Evolutionary conservation across 92 coral and sea anemone genomes (phyloP).

Genomic region (Plumapathes pennacea): DNA sequence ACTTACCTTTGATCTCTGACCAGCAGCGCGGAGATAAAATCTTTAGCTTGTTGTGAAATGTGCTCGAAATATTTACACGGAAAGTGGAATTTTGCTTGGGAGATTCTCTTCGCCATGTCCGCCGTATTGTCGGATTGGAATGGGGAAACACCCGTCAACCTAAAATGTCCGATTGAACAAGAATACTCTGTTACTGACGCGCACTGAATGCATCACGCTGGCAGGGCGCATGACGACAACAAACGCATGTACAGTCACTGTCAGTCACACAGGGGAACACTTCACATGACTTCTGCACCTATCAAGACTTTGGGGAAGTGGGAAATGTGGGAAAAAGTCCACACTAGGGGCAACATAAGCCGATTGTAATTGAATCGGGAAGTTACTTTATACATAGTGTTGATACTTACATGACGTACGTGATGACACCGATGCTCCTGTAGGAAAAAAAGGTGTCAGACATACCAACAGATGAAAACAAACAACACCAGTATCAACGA

Average conservation of each 20-base stretch:
- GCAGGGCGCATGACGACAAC: too few relatives aligned
- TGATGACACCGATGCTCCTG: slow-evolving; percentile 94
- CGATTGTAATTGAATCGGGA: too few relatives aligned
- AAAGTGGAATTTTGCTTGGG: slow-evolving; percentile 55
- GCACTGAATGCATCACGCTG: too few relatives aligned
- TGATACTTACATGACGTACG: slow-evolving; percentile 93
- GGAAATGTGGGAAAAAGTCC: too few relatives aligned
- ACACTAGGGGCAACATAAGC: too few relatives aligned
- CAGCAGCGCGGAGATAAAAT: slow-evolving; percentile 77
- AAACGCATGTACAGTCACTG: too few relatives aligned
- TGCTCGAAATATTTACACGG: slow-evolving; percentile 67
- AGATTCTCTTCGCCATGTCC: slow-evolving; percentile 73
- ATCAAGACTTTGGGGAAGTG: too few relatives aligned
- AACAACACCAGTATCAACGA: not conserved
- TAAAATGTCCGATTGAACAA: not conserved
- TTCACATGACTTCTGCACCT: too few relatives aligned
- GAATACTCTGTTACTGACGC: too few relatives aligned
- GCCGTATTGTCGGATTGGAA: slow-evolving; percentile 82
- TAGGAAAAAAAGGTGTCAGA: slow-evolving; percentile 2
- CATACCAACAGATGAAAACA: not conserved
- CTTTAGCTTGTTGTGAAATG: slow-evolving; percentile 80
- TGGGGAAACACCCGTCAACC: slow-evolving; percentile 90
- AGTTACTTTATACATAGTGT: not conserved
- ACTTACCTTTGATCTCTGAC: slow-evolving; percentile 81
- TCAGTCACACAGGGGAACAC: too few relatives aligned